Evolutionary conservation across 1,140 invertebrate species (phyloP), one percentile per base, ranked within the genome.

Genomic region (Halictus rubicundus): DNA sequence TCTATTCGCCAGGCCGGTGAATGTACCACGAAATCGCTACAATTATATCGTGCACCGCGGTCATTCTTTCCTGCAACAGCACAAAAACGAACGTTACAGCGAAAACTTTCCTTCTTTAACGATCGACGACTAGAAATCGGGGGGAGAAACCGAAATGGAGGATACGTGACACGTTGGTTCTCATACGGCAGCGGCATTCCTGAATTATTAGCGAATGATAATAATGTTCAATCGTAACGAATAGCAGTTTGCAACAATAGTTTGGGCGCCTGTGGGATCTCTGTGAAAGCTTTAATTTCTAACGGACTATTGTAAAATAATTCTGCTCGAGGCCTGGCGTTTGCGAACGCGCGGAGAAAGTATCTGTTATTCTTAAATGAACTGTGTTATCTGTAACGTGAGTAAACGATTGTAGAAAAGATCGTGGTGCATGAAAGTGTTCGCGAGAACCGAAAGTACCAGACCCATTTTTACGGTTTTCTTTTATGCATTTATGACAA

Each of bases 21-120:
- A 75, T n/a, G 72, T 42, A n/a, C 57, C 66, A 16, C 57, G 37
- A 59, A 70, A 77, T 69, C 60, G 57, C 74, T 46, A 69, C 37
- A 69, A 77, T 77, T 77, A 77, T 49, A 77, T 61, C 57, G 64
- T 6, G 39, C 25, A 16, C 60, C 10, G 64, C 7, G 74, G 59
- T 68, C 66, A 21, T 68, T 77, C 65, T 69, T 61, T 49, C 60
- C 27, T 25, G 23, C 16, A 14, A 9, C 10, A 10, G 32, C 16
- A 14, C 16, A 16, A 70, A 70, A 69, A 70, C 61, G 9, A n/a
- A 5, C 12, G 68, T 16, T 37, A 0, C 74, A 6, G 65, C 16
- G 42, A 69, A 61, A 37, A 77, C 66, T 77, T 77, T 77, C 74
- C 54, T 69, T 70, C 49, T 70, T 49, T 42, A 70, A 69, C 66